Conservation (phyloP, 2,113 vertebrate genomes). For the Gymnobelideus leadbeateri region DNA sequence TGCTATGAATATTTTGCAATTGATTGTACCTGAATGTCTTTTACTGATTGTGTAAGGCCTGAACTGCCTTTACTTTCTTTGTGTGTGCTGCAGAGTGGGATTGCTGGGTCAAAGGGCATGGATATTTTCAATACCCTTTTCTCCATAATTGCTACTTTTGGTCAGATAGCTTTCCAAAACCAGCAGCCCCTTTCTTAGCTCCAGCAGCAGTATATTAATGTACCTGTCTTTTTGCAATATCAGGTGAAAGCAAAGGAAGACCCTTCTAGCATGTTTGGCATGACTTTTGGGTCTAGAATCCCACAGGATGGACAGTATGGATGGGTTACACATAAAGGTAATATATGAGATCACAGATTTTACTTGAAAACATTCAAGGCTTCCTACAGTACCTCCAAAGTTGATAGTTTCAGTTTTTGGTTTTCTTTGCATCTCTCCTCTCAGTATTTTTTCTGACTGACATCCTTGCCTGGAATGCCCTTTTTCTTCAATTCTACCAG, state of each 20-base stretch:
- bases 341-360: neutral
- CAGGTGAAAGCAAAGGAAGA: neutral
- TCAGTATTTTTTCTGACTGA: too few species aligned
- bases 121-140: neutral
- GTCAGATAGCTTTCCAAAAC: neutral
- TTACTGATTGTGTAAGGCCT: neutral
- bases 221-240: neutral
- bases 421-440: too few species aligned
- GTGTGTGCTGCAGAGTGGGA: neutral
- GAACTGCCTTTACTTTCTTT: neutral
- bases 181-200: neutral
- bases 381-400: neutral
- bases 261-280: neutral
- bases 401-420: too few species aligned
- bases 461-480: too few species aligned
- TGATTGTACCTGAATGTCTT: neutral
- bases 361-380: neutral
- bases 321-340: neutral
- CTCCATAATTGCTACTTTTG: neutral
- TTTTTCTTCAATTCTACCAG: too few species aligned
- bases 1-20: neutral
- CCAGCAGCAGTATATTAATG: neutral
- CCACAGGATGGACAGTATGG: neutral
- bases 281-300: neutral
- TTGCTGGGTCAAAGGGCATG: neutral